Conservation (phyloP, 2,113 vertebrate genomes). For the Zosterops hypoxanthus region DNA sequence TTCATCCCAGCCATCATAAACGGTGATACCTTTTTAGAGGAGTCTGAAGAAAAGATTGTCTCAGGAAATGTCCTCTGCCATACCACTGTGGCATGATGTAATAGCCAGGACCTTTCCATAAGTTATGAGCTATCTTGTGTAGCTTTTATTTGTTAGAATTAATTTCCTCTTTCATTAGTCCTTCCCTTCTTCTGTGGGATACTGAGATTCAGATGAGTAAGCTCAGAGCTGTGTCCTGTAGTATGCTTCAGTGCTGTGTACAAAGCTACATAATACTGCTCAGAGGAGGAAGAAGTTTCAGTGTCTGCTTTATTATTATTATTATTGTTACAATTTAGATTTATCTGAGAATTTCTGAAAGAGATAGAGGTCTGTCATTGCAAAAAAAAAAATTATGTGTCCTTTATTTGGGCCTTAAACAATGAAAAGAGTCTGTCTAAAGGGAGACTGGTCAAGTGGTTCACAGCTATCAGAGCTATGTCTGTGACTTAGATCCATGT, state of each 20-base stretch:
- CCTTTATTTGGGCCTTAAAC: background rate
- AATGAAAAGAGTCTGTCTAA: background rate
- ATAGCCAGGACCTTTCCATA: background rate
- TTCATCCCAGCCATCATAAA: background rate
- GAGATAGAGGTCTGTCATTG: background rate
- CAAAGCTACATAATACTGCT: background rate
- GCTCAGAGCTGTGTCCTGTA: background rate
- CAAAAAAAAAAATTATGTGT: background rate
- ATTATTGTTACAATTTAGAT: background rate
- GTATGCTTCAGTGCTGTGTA: fast-evolving
- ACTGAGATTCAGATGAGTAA: background rate
- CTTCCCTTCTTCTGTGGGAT: background rate
- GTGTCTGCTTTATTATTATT: background rate
- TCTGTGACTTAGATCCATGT: background rate
- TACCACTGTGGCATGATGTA: background rate
- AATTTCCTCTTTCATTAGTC: background rate
- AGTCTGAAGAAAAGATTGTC: background rate
- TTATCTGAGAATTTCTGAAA: background rate
- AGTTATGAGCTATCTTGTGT: background rate
- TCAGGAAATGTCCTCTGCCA: background rate
- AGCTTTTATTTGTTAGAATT: background rate
- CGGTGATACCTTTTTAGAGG: background rate
- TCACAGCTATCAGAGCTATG: background rate
- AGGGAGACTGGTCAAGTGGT: background rate
- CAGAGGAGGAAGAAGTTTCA: background rate